Evolutionary conservation across 2,113 vertebrate species (phyloP).

Genomic region (Murina feae): DNA sequence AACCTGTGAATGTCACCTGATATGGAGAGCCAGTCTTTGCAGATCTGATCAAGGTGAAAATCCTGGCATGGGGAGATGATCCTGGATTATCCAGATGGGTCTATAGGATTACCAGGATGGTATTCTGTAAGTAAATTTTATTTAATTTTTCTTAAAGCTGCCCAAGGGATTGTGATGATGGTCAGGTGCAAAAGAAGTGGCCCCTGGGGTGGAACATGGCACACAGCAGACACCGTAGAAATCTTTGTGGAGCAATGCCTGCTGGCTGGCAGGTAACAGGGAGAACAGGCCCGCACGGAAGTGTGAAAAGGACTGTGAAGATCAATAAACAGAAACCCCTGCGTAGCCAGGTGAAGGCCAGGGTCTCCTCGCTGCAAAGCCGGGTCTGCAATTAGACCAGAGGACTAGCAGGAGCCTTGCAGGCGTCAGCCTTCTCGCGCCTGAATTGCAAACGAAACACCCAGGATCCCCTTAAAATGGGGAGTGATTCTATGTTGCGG

Average conservation of each 20-base stretch:
- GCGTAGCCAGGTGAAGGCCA: neutral
- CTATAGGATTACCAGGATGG: neutral
- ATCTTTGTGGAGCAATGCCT: neutral
- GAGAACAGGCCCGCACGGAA: neutral
- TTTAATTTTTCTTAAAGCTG: neutral
- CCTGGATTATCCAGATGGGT: neutral
- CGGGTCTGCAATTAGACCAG: rapidly evolving
- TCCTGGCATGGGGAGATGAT: neutral
- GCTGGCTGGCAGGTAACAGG: neutral
- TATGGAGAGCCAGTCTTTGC: neutral
- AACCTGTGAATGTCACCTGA: neutral
- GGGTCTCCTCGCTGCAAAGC: too few relatives aligned
- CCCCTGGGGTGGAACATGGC: neutral
- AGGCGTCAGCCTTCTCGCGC: neutral
- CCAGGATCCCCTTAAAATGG: neutral
- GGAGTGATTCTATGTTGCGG: neutral
- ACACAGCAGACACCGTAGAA: neutral
- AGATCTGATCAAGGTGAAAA: neutral
- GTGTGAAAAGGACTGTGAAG: neutral
- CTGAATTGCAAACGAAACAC: neutral
- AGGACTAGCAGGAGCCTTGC: neutral
- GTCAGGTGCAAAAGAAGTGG: neutral
- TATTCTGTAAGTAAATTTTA: neutral
- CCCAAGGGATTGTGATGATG: neutral
- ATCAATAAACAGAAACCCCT: neutral